These are phyloP conservation scores for Drosophila biarmipes DNA, from an alignment of 1,140 invertebrate species.

Conservation along the genomic window DNA sequence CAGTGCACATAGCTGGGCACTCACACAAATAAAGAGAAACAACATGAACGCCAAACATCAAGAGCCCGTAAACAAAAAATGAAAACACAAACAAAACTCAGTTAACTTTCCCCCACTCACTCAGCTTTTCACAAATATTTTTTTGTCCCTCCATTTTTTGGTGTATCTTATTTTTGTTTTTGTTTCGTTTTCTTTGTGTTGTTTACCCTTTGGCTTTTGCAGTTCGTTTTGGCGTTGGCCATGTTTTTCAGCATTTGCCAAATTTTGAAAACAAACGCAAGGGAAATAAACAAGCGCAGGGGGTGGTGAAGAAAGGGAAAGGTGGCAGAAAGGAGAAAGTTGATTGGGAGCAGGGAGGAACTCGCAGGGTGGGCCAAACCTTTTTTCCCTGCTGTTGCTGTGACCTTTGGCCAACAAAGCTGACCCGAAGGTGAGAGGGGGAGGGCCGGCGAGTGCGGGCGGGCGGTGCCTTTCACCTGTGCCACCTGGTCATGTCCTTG, in stretches of 20 bases:
- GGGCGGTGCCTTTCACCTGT: slow-evolving; percentile 46
- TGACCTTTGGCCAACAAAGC: slow-evolving; percentile 59
- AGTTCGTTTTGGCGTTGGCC: slow-evolving; percentile 66
- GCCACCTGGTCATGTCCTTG: slow-evolving; percentile 65
- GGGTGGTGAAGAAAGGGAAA: background rate
- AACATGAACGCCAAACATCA: slow-evolving; percentile 37
- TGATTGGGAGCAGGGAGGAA: slow-evolving; percentile 15
- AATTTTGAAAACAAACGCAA: slow-evolving; percentile 78
- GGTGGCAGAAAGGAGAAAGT: slow-evolving; percentile 5
- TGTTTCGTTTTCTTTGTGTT: slow-evolving; percentile 52
- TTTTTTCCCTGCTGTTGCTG: slow-evolving; percentile 38
- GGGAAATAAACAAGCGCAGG: slow-evolving; percentile 55
- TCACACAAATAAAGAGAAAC: slow-evolving; percentile 2
- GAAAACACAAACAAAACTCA: slow-evolving; percentile 52
- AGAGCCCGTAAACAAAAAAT: slow-evolving; percentile 58
- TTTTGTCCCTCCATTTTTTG: slow-evolving; percentile 10
- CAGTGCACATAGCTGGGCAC: background rate
- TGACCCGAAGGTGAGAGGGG: slow-evolving; percentile 19
- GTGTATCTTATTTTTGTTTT: slow-evolving; percentile 47
- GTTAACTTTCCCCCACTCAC: slow-evolving; percentile 14
- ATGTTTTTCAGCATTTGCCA: slow-evolving; percentile 67
- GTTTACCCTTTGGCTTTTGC: slow-evolving; percentile 79
- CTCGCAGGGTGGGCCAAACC: slow-evolving; percentile 40
- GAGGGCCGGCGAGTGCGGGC: background rate
- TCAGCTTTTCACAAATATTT: background rate